Evolutionary conservation across 2,113 vertebrate genomes (phyloP).

Genomic region (Pituophis catenifer): DNA sequence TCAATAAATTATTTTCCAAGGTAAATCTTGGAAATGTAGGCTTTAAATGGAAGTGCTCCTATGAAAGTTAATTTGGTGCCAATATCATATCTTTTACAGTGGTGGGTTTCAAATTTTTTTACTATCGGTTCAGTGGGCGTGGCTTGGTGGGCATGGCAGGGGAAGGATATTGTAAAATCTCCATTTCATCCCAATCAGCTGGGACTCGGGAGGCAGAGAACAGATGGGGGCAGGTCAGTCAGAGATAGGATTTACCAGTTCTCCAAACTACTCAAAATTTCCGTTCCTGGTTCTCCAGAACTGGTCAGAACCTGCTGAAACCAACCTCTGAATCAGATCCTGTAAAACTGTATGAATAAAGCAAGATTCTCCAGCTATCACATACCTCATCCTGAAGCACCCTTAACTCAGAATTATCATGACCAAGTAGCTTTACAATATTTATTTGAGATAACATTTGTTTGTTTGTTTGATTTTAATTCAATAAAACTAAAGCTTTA

Average conservation of each 20-base stretch:
- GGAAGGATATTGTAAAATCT: too few relatives aligned
- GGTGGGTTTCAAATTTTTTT: too few relatives aligned
- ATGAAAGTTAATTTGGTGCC: background rate
- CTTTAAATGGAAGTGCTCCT: background rate
- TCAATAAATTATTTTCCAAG: background rate
- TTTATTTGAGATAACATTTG: background rate
- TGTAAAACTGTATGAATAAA: background rate
- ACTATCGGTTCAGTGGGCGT: too few relatives aligned
- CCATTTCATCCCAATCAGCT: too few relatives aligned
- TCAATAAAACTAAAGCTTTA: background rate
- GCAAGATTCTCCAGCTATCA: background rate
- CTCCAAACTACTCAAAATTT: too few relatives aligned
- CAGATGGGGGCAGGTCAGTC: too few relatives aligned
- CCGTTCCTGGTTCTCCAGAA: too few relatives aligned
- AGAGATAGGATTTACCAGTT: too few relatives aligned
- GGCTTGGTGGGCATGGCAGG: too few relatives aligned
- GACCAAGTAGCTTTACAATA: background rate
- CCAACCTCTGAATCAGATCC: too few relatives aligned
- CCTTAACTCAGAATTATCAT: background rate
- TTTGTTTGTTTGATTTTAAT: background rate
- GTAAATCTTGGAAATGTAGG: background rate
- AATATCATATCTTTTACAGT: background rate
- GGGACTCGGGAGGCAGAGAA: too few relatives aligned
- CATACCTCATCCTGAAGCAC: background rate
- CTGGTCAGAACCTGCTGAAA: background rate